Evolutionary conservation across 1,140 invertebrate species (phyloP).

Genomic region (Mylabris phalerata): DNA sequence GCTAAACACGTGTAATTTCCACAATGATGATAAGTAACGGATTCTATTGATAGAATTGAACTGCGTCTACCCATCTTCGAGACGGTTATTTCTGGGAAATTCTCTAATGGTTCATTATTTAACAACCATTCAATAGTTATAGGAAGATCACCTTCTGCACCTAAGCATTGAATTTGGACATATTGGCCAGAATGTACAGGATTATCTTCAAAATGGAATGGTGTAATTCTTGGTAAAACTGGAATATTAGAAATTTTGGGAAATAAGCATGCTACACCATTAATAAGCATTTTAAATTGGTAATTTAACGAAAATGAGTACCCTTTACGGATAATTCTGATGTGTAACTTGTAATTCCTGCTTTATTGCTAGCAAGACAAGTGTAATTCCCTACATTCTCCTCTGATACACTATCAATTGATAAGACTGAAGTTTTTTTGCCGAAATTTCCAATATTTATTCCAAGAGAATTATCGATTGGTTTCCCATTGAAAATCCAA

Average conservation of each 20-base stretch:
- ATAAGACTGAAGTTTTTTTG: slow-evolving; percentile 62
- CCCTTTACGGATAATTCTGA: slow-evolving; percentile 64
- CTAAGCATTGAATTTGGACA: slow-evolving; percentile 64
- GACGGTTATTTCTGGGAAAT: slow-evolving; percentile 45
- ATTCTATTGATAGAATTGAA: slow-evolving; percentile 53
- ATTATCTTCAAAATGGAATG: slow-evolving; percentile 61
- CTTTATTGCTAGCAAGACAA: slow-evolving; percentile 64
- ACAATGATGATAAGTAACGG: slow-evolving; percentile 49
- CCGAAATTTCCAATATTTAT: slow-evolving; percentile 50
- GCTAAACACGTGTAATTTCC: slow-evolving; percentile 61
- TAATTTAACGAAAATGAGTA: slow-evolving; percentile 42
- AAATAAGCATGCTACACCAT: neutral
- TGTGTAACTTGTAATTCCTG: slow-evolving; percentile 58
- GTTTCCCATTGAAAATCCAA: slow-evolving; percentile 54
- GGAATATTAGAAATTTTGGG: neutral
- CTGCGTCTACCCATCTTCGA: slow-evolving; percentile 42
- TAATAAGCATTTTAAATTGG: neutral
- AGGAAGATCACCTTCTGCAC: slow-evolving; percentile 63
- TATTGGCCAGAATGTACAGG: slow-evolving; percentile 63
- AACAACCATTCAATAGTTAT: slow-evolving; percentile 61
- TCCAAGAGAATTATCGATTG: slow-evolving; percentile 36
- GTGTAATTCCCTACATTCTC: slow-evolving; percentile 68
- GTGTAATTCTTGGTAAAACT: slow-evolving; percentile 55
- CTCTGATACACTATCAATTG: slow-evolving; percentile 66
- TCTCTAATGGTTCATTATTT: slow-evolving; percentile 46